Base-by-base conservation (phyloP, 2,888 invertebrate genomes). In the Catotricha subobsoleta region DNA sequence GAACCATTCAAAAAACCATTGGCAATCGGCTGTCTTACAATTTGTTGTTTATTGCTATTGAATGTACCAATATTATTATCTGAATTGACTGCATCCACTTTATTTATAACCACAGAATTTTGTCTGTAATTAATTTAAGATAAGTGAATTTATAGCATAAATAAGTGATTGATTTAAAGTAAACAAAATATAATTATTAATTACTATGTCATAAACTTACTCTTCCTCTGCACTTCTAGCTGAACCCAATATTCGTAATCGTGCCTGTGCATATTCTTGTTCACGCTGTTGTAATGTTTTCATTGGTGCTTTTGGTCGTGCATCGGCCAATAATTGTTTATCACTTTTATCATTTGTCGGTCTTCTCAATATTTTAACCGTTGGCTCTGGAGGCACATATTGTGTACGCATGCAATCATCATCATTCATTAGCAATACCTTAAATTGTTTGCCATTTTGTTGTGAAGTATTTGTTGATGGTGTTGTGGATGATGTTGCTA, bases 261-360 rank as follows among this genome's bases (percentile, higher is more conserved):
- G 72, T 16, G 91, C 91, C 59, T 90, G 82, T 12, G 90, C 90
- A 57, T 94, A 94, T 55, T 90, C 92, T 55, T 87, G 86, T 62
- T 91, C 90, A 51, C 92, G 71, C 71, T 94, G 84, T 63, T 83
- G 78, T 35, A 84, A 63, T 34, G 84, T 80, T 62, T 86, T 84
- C 43, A 84, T 80, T 30, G 83, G 84, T 50, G 80, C 77, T 50
- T 67, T 67, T 36, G 72, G 72, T 51, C 78, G 80, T 37, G 68
- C 62, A 51, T 79, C 80, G 13, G 34, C 34, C 29, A 74, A 75
- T 51, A 75, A 74, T 20, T 69, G 67, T 35, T 72, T 63, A 59
- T 74, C 65, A 51, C 69, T 59, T 42, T 56, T 56, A 39, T 60
- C 56, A 45, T 65, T 64, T n/a, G 72, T 66, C 1, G 80, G 80